Evolutionary conservation across 2,888 invertebrate species (phyloP).

Genomic region (Idaea dimidiata): DNA sequence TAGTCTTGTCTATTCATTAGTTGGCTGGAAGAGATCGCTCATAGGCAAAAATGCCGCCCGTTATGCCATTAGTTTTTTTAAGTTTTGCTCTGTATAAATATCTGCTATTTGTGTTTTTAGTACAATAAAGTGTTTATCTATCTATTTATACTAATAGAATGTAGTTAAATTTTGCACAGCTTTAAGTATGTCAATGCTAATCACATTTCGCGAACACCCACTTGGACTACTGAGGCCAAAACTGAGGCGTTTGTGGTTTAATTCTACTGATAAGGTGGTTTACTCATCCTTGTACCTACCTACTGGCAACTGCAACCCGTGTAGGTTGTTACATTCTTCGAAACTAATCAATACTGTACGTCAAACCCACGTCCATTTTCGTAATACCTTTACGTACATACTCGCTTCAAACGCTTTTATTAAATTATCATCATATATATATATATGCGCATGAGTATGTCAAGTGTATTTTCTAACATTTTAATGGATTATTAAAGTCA

Average conservation of each 20-base stretch:
- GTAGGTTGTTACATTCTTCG: slow-evolving; percentile 26
- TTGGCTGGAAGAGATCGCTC: too few relatives aligned
- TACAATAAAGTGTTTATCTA: too few relatives aligned
- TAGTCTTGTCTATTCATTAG: too few relatives aligned
- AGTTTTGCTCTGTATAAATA: too few relatives aligned
- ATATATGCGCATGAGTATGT: not conserved
- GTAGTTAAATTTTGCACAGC: slow-evolving; percentile 52
- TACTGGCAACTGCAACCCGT: slow-evolving; percentile 11
- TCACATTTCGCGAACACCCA: slow-evolving; percentile 56
- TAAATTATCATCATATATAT: not conserved
- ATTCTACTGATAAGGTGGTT: slow-evolving; percentile 49
- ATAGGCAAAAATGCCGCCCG: too few relatives aligned
- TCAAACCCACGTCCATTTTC: not conserved
- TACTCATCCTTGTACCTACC: slow-evolving; percentile 34
- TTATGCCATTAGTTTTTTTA: too few relatives aligned
- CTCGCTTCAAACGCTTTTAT: not conserved
- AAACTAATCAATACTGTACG: slow-evolving; percentile 8
- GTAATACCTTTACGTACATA: not conserved
- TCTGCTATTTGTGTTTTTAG: too few relatives aligned
- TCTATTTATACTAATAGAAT: slow-evolving; percentile 38
- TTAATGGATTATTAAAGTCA: not conserved
- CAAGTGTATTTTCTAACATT: not conserved
- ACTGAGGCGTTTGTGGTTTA: slow-evolving; percentile 49
- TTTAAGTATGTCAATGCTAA: slow-evolving; percentile 74
- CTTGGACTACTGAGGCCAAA: slow-evolving; percentile 54